A percentile compares a stretch with the other conserved stretches of the same genome.
These are phyloP conservation scores for Drosophila subobscura DNA, from an alignment of 1,140 invertebrate genomes.

Conservation along the genomic window DNA sequence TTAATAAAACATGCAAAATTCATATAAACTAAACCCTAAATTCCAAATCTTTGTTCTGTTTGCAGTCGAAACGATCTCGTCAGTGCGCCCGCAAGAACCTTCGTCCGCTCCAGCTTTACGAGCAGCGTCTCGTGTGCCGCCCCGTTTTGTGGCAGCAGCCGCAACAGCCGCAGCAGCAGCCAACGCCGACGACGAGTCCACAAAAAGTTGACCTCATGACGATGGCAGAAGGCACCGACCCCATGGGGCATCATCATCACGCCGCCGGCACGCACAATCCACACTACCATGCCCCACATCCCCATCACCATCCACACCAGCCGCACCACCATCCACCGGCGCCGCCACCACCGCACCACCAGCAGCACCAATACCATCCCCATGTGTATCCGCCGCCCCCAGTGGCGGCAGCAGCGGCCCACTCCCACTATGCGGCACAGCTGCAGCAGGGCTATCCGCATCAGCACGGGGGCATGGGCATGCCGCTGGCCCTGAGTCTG, in stretches of 20 bases:
- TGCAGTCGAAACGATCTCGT: conserved; percentile 36
- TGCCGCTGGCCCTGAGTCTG: conserved; percentile 51
- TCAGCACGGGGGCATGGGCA: conserved; percentile 30
- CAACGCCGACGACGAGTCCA: conserved; percentile 40
- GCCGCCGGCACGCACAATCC: conserved; percentile 75
- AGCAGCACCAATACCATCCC: conserved; percentile 60
- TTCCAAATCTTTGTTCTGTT: not conserved
- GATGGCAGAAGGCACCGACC: conserved; percentile 84
- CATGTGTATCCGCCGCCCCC: conserved; percentile 51
- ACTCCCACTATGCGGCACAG: conserved; percentile 53
- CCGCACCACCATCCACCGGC: conserved; percentile 56
- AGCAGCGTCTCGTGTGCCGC: too few species aligned
- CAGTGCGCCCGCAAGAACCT: conserved; percentile 50
- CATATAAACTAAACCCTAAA: not conserved
- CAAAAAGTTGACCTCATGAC: conserved; percentile 83
- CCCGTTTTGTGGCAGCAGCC: conserved; percentile 6
- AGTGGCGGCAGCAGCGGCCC: conserved; percentile 37
- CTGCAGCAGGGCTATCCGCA: conserved; percentile 65
- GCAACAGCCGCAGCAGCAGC: conserved; percentile 14
- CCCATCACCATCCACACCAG: conserved; percentile 64
- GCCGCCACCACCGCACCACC: conserved; percentile 48
- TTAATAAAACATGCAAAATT: not conserved
- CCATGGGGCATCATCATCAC: conserved; percentile 83
- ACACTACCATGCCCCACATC: conserved; percentile 54
- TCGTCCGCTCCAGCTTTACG: conserved; percentile 41